Conservation (phyloP, 2,113 vertebrate genomes). For the Siniperca chuatsi region DNA sequence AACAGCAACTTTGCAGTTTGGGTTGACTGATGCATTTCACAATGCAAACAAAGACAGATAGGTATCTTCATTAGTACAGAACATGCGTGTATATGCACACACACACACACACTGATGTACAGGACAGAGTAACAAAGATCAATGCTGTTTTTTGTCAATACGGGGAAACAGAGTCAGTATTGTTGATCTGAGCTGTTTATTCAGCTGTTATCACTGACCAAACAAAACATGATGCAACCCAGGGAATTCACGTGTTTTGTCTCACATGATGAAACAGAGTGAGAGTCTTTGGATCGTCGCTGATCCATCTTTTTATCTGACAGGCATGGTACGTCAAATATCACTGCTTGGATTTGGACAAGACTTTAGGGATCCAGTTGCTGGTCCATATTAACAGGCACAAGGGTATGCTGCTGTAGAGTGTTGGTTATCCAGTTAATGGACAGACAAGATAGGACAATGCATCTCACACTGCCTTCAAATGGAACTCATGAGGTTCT, state of each 20-base stretch:
- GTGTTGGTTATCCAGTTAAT: not conserved
- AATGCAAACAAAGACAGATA: not conserved
- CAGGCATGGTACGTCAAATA: too few relatives aligned
- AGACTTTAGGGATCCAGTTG: not conserved
- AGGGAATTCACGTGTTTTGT: not conserved
- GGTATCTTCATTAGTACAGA: not conserved
- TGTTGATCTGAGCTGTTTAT: conserved; percentile 15
- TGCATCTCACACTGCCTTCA: not conserved
- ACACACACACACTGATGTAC: not conserved
- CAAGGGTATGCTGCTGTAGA: not conserved
- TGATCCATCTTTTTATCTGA: not conserved
- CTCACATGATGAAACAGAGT: not conserved
- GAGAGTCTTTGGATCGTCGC: not conserved
- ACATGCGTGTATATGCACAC: not conserved
- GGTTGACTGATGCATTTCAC: not conserved
- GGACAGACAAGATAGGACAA: not conserved
- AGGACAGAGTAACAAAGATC: not conserved
- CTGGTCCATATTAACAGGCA: not conserved
- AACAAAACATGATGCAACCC: conserved; percentile 20
- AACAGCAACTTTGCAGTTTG: not conserved
- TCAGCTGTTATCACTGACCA: conserved; percentile 1
- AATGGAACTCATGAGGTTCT: not conserved
- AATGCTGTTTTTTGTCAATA: not conserved
- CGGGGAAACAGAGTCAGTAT: not conserved
- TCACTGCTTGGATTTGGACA: not conserved